A percentile compares a stretch with the other conserved stretches of the same genome.
Conservation (phyloP, 2,888 invertebrate genomes). For the Stramonita haemastoma region DNA sequence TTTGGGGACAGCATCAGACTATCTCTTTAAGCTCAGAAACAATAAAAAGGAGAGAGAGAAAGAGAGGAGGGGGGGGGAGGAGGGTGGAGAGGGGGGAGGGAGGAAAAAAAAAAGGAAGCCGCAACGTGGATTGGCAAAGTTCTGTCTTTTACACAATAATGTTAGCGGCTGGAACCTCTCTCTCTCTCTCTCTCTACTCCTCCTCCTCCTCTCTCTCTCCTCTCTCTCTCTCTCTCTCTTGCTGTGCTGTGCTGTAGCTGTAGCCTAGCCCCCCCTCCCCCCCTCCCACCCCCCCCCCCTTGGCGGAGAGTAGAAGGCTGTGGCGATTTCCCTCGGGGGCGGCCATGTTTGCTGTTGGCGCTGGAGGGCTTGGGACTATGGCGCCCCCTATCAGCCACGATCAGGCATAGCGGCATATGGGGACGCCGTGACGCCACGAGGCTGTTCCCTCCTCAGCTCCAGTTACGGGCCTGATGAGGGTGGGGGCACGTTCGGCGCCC, state of each 20-base stretch:
- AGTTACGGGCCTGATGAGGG: conserved; percentile 43
- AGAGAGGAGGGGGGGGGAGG: too few species aligned
- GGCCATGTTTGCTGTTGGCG: conserved; percentile 40
- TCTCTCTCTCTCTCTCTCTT: too few species aligned
- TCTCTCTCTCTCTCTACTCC: too few species aligned
- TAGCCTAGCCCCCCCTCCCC: not conserved
- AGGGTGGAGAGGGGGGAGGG: not conserved
- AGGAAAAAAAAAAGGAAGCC: not conserved
- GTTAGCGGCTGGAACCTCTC: not conserved
- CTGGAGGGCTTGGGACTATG: conserved; percentile 39
- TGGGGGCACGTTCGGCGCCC: conserved; percentile 33
- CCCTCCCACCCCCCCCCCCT: not conserved
- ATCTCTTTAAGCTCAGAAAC: not conserved
- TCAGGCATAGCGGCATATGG: conserved; percentile 42
- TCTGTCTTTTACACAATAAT: conserved; percentile 27
- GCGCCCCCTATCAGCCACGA: conserved; percentile 51
- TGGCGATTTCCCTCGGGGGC: conserved; percentile 15
- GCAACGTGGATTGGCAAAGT: not conserved
- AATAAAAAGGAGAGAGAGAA: not conserved
- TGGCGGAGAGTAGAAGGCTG: not conserved
- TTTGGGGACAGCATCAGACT: not conserved
- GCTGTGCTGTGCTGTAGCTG: too few species aligned
- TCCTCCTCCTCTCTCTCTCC: too few species aligned
- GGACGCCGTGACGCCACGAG: conserved; percentile 44
- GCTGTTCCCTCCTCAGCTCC: conserved; percentile 42